These are phyloP conservation scores for Sapajus apella DNA, from an alignment of 2,113 vertebrate species.

Conservation along the genomic window DNA sequence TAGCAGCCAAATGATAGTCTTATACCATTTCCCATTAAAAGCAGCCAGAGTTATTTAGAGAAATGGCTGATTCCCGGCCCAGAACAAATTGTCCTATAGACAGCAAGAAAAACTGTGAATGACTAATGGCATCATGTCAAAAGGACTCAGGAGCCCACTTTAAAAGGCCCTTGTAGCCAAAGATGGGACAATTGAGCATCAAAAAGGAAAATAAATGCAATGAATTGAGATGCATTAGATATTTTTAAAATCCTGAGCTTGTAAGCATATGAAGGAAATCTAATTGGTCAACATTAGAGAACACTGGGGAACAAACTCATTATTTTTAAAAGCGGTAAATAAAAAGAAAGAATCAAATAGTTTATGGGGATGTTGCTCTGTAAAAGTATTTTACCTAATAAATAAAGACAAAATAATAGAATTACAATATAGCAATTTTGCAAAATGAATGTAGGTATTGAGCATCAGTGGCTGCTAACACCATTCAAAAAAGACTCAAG, in stretches of 20 bases:
- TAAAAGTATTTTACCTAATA: neutral
- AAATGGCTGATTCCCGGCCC: neutral
- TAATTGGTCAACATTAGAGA: neutral
- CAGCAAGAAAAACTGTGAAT: neutral
- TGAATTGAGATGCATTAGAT: neutral
- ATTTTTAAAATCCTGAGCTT: conserved; percentile 22
- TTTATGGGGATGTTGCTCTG: neutral
- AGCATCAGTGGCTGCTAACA: neutral
- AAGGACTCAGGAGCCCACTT: neutral
- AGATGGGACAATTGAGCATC: conserved; percentile 13
- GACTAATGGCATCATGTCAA: conserved; percentile 12
- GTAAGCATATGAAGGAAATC: conserved; percentile 1
- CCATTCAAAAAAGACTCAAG: neutral
- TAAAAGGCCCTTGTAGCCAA: neutral
- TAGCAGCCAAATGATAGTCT: neutral
- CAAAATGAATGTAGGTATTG: neutral
- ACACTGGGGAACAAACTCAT: neutral
- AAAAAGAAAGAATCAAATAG: neutral
- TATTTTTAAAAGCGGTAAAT: conserved; percentile 34
- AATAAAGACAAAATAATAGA: neutral
- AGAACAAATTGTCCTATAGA: conserved; percentile 17
- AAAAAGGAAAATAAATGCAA: neutral
- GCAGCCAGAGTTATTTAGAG: neutral
- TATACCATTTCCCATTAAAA: conserved; percentile 3
- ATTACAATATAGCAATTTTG: neutral